Conservation (phyloP, 2,888 invertebrate species). For the Mylabris sibirica region DNA sequence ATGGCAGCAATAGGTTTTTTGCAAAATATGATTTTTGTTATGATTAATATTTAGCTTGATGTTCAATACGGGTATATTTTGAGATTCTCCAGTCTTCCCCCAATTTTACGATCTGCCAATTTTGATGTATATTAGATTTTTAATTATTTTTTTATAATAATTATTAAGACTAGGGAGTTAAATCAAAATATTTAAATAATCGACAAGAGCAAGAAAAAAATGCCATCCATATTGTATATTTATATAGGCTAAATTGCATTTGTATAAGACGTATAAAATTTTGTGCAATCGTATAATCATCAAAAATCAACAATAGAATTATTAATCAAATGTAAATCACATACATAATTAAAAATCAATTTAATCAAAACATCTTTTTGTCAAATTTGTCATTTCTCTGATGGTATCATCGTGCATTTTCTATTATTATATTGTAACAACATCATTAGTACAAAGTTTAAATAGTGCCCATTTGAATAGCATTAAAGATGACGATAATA, state of each 20-base stretch:
- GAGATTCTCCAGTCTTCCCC: not conserved
- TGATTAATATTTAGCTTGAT: not conserved
- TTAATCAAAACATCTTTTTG: slow-evolving; percentile 25
- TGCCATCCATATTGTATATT: slow-evolving; percentile 26
- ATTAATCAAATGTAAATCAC: slow-evolving; percentile 14
- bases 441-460: slow-evolving; percentile 37
- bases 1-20: not conserved
- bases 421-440: slow-evolving; percentile 31
- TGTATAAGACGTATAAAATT: not conserved
- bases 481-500: slow-evolving; percentile 18
- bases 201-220: slow-evolving; percentile 16
- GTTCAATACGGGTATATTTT: slow-evolving; percentile 5
- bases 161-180: not conserved
- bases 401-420: slow-evolving; percentile 34
- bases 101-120: slow-evolving; percentile 4
- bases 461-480: slow-evolving; percentile 33
- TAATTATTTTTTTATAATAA: not conserved
- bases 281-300: slow-evolving; percentile 30
- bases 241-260: slow-evolving; percentile 15
- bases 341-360: no score
- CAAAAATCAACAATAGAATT: slow-evolving; percentile 22
- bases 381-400: slow-evolving; percentile 32
- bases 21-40: not conserved
- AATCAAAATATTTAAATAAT: slow-evolving; percentile 19
- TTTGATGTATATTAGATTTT: not conserved